phyloP scores from a whole-genome alignment of 2,797 vertebrate genomes.

The Pipistrellus nathusii region DNA sequence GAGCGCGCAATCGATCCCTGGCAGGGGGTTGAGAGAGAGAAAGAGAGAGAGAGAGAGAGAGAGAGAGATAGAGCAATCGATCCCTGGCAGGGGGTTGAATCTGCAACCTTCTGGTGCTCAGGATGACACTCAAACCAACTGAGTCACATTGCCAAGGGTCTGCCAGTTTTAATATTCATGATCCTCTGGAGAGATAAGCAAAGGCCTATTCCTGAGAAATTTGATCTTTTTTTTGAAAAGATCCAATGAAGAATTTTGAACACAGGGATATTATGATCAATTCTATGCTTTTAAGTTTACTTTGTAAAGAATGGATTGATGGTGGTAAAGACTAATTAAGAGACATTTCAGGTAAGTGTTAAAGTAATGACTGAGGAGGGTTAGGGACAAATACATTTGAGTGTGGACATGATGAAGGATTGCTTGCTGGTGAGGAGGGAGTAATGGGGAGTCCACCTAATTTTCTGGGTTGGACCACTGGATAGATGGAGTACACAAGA shows the following conservation, averaged over 20 bases:
- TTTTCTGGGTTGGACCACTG: background rate
- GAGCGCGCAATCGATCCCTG: background rate
- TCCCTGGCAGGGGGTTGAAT: background rate
- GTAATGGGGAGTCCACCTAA: background rate
- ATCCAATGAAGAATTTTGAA: slow-evolving; percentile 13
- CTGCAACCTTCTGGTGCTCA: background rate
- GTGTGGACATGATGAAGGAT: background rate
- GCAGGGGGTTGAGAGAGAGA: background rate
- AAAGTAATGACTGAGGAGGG: background rate
- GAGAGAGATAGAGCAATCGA: no score
- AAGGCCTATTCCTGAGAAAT: background rate
- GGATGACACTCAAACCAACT: background rate
- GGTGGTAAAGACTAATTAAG: background rate
- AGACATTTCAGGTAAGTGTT: background rate
- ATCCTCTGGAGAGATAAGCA: background rate
- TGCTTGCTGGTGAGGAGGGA: background rate
- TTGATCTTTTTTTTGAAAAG: slow-evolving; percentile 5
- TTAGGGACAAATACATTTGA: background rate
- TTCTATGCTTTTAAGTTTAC: slow-evolving; percentile 36
- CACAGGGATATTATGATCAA: background rate
- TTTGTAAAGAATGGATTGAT: slow-evolving; percentile 7
- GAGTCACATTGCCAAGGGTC: background rate
- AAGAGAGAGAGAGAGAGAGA: no score
- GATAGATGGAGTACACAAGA: background rate
- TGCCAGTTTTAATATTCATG: background rate